A percentile compares a stretch with the other conserved stretches of the same genome.
Conservation (phyloP, 2,797 vertebrate genomes). For the Mionectes olivaceus region DNA sequence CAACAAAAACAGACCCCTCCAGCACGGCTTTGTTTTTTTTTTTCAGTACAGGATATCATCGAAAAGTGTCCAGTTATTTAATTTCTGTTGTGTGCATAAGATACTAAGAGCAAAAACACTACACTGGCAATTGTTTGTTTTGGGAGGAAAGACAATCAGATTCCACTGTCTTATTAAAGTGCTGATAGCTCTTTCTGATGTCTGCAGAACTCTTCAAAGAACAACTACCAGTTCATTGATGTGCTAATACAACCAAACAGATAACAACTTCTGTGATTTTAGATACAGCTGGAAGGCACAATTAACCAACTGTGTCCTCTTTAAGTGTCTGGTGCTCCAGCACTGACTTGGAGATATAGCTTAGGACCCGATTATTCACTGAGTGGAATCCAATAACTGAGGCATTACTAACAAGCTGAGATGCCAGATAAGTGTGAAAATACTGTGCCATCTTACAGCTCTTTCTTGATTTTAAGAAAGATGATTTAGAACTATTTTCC, state of each 20-base stretch:
- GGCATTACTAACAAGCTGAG: background rate
- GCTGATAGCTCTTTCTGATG: background rate
- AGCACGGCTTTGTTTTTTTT: background rate
- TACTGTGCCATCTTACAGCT: background rate
- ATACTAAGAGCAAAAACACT: background rate
- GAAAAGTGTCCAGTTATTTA: background rate
- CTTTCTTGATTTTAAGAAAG: background rate
- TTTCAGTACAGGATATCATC: background rate
- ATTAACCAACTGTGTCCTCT: slow-evolving; percentile 25
- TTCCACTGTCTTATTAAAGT: background rate
- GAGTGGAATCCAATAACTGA: background rate
- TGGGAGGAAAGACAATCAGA: background rate
- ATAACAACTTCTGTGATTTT: slow-evolving; percentile 11
- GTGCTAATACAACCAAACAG: background rate
- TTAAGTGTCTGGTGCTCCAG: background rate
- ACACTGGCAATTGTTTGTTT: background rate
- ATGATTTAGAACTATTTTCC: background rate
- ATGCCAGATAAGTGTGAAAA: background rate
- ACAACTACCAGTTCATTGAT: background rate
- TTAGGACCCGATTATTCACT: background rate
- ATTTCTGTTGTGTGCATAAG: background rate
- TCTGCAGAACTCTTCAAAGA: slow-evolving; percentile 11
- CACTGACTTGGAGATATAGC: background rate
- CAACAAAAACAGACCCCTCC: fast-evolving
- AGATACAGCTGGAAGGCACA: slow-evolving; percentile 2